Evolutionary conservation across 2,113 vertebrate genomes (phyloP), one percentile per base, ranked within the genome.

Genomic region (Setophaga petechia): DNA sequence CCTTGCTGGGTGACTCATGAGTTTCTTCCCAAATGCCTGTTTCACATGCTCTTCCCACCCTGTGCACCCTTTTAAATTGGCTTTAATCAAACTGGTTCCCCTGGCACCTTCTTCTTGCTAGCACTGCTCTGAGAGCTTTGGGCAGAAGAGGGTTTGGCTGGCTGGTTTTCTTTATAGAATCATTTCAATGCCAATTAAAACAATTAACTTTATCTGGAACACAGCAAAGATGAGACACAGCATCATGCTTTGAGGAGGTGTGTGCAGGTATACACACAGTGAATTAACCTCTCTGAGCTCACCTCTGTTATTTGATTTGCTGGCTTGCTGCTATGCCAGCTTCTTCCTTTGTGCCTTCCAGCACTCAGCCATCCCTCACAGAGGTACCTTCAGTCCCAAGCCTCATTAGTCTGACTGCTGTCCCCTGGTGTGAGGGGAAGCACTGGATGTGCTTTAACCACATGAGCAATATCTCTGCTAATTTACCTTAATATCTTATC

Each of bases 331-430:
- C 65, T 87, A 11, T 30, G 74, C 43, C 51, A 33, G 35, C 69
- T 81, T 54, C 62, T 74, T 69, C 31, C 24, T 65, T 21, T 85
- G 67, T 77, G 74, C 89, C 87, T 91, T 61, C 49, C 92, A 87
- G 87, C 84, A 5, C 71, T 72, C 77, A 87, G 47, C 39, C 63
- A 9, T 84, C 33, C 63, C 61, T 92, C 89, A 46, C 8, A 51
- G 65, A 87, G 44, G 49, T 62, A 35, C 62, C 66, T 92, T 79
- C 43, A 82, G 84, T 93, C 96, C 84, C 93, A 74, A 61, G 71
- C 78, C 91, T 97, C 92, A 94, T 96, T 89, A 95, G 30, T 69
- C 55, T 78, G 76, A 10, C 89, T 55, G 66, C 89, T 87, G 46
- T 90, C 78, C 43, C 84, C 76, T 57, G 93, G 66, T 87, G 75